Percentiles rank a stretch among this genome's conserved stretches.
Conservation (phyloP, 2,888 invertebrate genomes). For the Linyphia triangularis region DNA sequence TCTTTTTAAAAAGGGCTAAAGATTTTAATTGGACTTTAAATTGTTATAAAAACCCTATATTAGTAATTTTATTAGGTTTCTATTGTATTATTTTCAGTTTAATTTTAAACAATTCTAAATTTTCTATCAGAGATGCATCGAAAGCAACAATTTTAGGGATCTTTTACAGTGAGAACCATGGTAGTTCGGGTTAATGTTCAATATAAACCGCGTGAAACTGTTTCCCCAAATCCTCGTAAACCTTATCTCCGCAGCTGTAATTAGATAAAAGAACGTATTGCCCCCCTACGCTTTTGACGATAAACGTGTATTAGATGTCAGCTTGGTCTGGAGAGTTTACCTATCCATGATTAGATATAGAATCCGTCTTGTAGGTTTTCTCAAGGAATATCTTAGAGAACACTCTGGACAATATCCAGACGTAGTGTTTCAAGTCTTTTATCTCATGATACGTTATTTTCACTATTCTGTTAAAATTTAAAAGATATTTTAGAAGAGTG, state of each 20-base stretch:
- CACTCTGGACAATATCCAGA: not conserved
- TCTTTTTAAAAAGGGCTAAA: too few species aligned
- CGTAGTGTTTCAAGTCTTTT: not conserved
- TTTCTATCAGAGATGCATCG: too few species aligned
- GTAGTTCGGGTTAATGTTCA: slow-evolving; percentile 10
- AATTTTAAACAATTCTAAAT: too few species aligned
- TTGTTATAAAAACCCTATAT: too few species aligned
- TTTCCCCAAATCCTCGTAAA: slow-evolving; percentile 28
- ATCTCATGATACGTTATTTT: too few species aligned
- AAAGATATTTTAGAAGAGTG: too few species aligned
- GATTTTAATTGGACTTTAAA: too few species aligned
- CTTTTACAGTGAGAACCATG: not conserved
- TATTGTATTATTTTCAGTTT: too few species aligned
- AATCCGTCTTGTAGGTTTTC: not conserved
- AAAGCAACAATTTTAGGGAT: not conserved
- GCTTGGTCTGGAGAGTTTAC: slow-evolving; percentile 19
- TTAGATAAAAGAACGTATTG: slow-evolving; percentile 42
- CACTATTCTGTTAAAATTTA: too few species aligned
- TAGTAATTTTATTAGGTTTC: too few species aligned
- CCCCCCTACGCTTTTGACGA: slow-evolving; percentile 25
- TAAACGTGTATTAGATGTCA: slow-evolving; percentile 32
- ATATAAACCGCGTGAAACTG: slow-evolving; percentile 21
- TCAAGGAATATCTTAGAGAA: not conserved
- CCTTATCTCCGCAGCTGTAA: slow-evolving; percentile 15
- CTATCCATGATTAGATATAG: not conserved